Evolutionary conservation across 92 coral and sea anemone genomes (phyloP).

Genomic region (Porites cylindrica): DNA sequence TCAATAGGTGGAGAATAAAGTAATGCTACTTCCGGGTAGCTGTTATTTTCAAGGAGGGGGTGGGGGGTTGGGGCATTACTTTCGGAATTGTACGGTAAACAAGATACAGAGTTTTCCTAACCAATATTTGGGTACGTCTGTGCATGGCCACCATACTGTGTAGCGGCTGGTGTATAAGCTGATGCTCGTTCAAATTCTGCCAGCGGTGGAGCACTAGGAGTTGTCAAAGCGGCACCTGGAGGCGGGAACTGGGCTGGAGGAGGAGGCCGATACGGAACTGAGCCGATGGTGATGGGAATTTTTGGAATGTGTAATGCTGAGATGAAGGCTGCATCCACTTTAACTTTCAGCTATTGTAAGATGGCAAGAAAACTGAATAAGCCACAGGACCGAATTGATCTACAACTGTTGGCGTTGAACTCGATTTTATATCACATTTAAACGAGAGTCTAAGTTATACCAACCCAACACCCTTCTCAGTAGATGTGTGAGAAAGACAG

Average conservation of each 20-base stretch:
- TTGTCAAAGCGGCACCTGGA: slow-evolving; percentile 31
- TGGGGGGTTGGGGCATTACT: no score
- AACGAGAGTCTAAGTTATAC: no score
- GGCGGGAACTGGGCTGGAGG: slow-evolving; percentile 69
- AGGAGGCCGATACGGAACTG: slow-evolving; percentile 87
- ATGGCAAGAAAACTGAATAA: not conserved
- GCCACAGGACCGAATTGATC: no score
- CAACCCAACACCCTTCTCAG: no score
- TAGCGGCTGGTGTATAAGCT: slow-evolving; percentile 5
- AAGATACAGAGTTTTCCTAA: not conserved
- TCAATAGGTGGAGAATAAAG: no score
- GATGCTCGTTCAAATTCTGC: not conserved
- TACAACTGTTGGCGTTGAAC: no score
- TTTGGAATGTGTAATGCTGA: slow-evolving; percentile 12
- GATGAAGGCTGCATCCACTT: slow-evolving; percentile 52
- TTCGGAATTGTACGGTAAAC: no score
- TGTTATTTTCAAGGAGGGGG: no score
- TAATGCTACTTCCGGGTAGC: no score
- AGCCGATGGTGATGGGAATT: slow-evolving; percentile 87
- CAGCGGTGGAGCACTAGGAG: slow-evolving; percentile 57
- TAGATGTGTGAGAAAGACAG: no score
- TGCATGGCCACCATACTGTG: not conserved
- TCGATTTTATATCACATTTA: no score
- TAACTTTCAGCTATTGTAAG: slow-evolving; percentile 50
- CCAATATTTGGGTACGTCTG: slow-evolving; percentile 32